Evolutionary conservation across 1,140 invertebrate genomes (phyloP).

Genomic region (Drosophila auraria): DNA sequence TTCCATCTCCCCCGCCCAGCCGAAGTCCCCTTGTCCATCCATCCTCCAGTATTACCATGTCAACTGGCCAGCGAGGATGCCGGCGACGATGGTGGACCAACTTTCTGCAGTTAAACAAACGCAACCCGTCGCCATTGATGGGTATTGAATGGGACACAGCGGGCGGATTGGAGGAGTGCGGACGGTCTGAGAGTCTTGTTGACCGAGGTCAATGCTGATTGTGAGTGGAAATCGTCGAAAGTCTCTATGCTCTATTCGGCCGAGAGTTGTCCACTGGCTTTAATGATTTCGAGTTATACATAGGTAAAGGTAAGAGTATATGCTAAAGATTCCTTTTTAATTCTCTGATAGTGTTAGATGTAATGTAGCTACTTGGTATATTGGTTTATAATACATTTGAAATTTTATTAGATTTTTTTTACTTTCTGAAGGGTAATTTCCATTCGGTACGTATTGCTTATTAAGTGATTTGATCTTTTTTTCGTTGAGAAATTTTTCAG

Average conservation of each 20-base stretch:
- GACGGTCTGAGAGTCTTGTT: slow-evolving; percentile 13
- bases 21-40: slow-evolving; percentile 1
- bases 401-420: too few relatives aligned
- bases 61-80: slow-evolving; percentile 29
- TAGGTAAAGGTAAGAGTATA: too few relatives aligned
- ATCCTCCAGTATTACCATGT: slow-evolving; percentile 39
- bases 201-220: slow-evolving; percentile 59
- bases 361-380: too few relatives aligned
- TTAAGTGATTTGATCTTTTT: slow-evolving; percentile 13
- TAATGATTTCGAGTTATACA: background rate
- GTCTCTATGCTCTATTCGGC: slow-evolving; percentile 24
- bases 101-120: slow-evolving; percentile 59
- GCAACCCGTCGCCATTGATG: slow-evolving; percentile 61
- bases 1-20: background rate
- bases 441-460: slow-evolving; percentile 6
- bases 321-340: too few relatives aligned
- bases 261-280: background rate
- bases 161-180: slow-evolving; percentile 2
- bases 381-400: too few relatives aligned
- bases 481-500: slow-evolving; percentile 55
- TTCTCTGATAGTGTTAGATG: too few relatives aligned
- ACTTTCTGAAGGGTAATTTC: slow-evolving; percentile 3
- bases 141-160: slow-evolving; percentile 47
- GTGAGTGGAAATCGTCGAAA: slow-evolving; percentile 34
- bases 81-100: slow-evolving; percentile 40